Conservation (phyloP, 2,797 vertebrate species). For the Prunella strophiata region DNA sequence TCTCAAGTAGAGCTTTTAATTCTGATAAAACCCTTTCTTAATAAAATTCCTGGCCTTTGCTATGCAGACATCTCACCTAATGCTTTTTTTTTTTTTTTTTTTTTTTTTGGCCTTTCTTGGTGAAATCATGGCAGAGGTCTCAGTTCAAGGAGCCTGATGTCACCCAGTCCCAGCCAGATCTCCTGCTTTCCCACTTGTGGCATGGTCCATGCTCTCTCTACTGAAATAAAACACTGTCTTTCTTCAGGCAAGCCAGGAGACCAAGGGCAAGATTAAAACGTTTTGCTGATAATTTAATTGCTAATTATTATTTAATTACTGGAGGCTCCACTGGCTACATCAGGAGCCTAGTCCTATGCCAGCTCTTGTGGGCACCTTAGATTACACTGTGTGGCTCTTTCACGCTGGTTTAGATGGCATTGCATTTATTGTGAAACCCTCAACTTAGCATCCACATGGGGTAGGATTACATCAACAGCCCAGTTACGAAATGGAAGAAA, state of each 20-base stretch:
- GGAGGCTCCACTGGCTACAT: background rate
- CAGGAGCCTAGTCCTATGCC: background rate
- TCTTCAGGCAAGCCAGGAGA: background rate
- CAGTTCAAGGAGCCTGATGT: background rate
- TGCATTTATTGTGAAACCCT: conserved; percentile 51
- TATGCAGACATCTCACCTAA: background rate
- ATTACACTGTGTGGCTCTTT: background rate
- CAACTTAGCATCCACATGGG: background rate
- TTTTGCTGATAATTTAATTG: conserved; percentile 3
- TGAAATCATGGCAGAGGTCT: background rate
- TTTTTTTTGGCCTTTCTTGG: background rate
- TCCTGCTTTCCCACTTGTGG: background rate
- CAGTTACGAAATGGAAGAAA: conserved; percentile 35
- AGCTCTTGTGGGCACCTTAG: conserved; percentile 36
- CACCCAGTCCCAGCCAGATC: background rate
- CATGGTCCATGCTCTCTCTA: background rate
- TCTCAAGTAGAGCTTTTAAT: background rate
- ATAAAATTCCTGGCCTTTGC: background rate
- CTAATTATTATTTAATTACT: conserved; percentile 3
- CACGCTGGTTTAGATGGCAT: conserved; percentile 14
- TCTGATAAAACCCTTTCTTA: background rate
- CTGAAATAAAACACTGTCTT: background rate
- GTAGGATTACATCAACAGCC: conserved; percentile 22
- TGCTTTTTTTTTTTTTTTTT: background rate
- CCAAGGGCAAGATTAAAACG: background rate